phyloP scores from a whole-genome alignment of 2,888 invertebrate genomes.

The Drosophila merina region DNA sequence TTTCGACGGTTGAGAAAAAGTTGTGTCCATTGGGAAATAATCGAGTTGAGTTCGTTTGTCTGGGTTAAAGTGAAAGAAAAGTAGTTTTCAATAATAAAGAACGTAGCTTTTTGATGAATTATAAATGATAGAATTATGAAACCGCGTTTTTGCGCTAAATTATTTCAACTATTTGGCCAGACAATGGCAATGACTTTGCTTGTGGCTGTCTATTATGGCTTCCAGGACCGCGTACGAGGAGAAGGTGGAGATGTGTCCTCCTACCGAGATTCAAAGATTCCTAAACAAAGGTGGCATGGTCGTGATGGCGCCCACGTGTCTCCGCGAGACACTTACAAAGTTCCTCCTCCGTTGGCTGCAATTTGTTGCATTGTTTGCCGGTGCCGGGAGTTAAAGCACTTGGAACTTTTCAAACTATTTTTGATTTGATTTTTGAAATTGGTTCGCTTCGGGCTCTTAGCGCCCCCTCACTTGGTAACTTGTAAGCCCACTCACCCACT shows the following conservation, averaged over 20 bases:
- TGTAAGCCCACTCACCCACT: constrained; percentile 14
- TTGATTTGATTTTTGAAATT: constrained; percentile 78
- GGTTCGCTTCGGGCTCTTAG: constrained; percentile 51
- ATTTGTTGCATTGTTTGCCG: constrained; percentile 81
- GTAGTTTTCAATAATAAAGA: not conserved
- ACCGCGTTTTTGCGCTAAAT: not conserved
- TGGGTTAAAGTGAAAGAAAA: constrained; percentile 9
- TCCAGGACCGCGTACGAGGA: constrained; percentile 18
- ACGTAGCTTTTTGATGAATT: not conserved
- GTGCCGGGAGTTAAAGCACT: constrained; percentile 73
- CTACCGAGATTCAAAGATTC: not conserved
- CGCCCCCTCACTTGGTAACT: constrained; percentile 21
- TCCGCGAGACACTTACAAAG: constrained; percentile 72
- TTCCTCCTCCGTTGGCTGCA: constrained; percentile 67
- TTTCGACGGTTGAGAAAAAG: constrained; percentile 51
- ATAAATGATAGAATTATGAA: not conserved
- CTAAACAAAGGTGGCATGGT: constrained; percentile 39
- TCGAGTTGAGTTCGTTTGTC: constrained; percentile 19
- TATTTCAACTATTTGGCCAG: constrained; percentile 5
- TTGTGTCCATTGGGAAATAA: constrained; percentile 34
- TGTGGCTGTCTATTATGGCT: constrained; percentile 64
- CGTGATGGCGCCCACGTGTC: constrained; percentile 67
- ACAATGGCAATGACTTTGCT: constrained; percentile 55
- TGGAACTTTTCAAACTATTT: constrained; percentile 75
- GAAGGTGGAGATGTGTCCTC: constrained; percentile 2